These are phyloP conservation scores for Gymnothorax javanicus DNA, from an alignment of 2,797 vertebrate genomes.

Conservation along the genomic window DNA sequence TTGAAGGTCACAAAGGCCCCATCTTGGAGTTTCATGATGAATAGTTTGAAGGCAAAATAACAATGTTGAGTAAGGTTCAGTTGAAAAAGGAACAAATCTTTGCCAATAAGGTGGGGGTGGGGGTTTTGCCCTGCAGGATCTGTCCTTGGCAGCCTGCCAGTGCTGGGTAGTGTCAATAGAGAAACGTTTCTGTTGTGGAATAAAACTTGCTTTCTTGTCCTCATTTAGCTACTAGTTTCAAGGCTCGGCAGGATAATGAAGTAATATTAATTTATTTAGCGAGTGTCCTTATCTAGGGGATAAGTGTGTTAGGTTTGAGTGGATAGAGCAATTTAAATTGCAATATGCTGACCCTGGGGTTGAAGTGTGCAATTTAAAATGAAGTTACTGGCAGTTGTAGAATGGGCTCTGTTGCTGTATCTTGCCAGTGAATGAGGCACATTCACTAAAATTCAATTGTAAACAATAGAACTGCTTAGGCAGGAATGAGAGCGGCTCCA, in stretches of 20 bases:
- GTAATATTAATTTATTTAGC: slow-evolving; percentile 2
- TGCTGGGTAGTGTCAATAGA: neutral
- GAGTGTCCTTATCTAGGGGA: neutral
- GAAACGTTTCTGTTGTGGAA: neutral
- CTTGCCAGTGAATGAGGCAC: neutral
- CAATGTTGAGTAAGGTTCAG: slow-evolving; percentile 2
- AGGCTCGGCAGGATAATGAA: slow-evolving; percentile 10
- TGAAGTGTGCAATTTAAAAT: slow-evolving; percentile 4
- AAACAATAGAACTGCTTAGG: too few species aligned
- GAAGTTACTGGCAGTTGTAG: neutral
- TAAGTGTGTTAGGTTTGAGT: neutral
- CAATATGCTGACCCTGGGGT: slow-evolving; percentile 8
- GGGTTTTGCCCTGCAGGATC: neutral
- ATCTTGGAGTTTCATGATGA: slow-evolving; percentile 11
- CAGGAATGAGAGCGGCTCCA: too few species aligned
- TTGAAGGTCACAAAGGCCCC: neutral
- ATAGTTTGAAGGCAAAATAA: slow-evolving; percentile 13
- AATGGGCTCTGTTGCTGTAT: neutral
- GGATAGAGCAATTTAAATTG: neutral
- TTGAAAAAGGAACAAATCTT: slow-evolving; percentile 14
- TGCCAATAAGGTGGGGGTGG: neutral
- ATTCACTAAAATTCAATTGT: neutral
- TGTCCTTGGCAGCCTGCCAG: slow-evolving; percentile 14
- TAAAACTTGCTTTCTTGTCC: neutral
- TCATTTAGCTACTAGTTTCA: neutral